These are phyloP conservation scores for Argopecten irradians DNA, from an alignment of 1,140 invertebrate species.

Conservation along the genomic window DNA sequence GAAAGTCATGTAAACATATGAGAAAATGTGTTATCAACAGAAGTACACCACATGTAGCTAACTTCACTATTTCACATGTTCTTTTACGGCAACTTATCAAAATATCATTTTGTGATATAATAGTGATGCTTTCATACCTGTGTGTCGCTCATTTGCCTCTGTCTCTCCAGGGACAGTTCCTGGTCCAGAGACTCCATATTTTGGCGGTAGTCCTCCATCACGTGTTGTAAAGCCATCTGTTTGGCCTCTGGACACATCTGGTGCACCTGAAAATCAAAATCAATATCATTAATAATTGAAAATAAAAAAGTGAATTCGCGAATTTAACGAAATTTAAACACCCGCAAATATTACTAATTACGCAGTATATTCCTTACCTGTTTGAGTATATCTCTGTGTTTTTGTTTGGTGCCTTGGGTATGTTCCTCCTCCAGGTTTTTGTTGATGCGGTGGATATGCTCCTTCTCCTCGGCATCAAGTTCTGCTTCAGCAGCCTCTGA, in stretches of 20 bases:
- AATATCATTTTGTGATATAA: no score
- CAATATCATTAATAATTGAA: no score
- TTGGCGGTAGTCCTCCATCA: slow-evolving; percentile 69
- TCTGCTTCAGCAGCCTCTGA: slow-evolving; percentile 62
- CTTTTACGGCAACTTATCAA: no score
- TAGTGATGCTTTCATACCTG: slow-evolving; percentile 64
- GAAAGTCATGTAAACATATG: no score
- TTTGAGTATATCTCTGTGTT: slow-evolving; percentile 62
- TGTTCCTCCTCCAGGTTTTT: slow-evolving; percentile 68
- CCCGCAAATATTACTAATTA: no score
- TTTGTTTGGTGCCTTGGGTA: slow-evolving; percentile 54
- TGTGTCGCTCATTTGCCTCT: slow-evolving; percentile 65
- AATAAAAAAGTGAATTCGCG: neutral
- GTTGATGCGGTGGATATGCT: slow-evolving; percentile 62
- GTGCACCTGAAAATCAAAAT: slow-evolving; percentile 38
- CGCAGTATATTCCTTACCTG: slow-evolving; percentile 48
- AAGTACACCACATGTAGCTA: no score
- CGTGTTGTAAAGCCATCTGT: slow-evolving; percentile 60
- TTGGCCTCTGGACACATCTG: slow-evolving; percentile 47
- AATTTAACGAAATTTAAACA: neutral
- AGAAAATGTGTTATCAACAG: no score
- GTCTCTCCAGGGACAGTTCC: slow-evolving; percentile 62
- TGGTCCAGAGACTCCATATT: slow-evolving; percentile 61
- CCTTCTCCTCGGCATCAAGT: slow-evolving; percentile 67
- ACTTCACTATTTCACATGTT: no score